A percentile compares a stretch with the other conserved stretches of the same genome.
Evolutionary conservation across 2,797 vertebrate genomes (phyloP).

Genomic region (Gambelia wislizenii): DNA sequence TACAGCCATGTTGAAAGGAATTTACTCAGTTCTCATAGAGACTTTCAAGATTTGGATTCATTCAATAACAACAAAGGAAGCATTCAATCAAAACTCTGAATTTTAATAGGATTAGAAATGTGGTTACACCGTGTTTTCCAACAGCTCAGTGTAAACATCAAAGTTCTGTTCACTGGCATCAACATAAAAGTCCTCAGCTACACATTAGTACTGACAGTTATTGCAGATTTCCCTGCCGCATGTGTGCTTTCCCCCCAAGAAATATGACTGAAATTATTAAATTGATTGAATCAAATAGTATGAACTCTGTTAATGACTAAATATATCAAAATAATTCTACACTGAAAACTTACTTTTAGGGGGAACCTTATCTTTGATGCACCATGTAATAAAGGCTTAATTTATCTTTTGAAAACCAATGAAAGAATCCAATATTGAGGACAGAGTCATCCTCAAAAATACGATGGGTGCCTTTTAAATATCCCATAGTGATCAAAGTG

Average conservation of each 20-base stretch:
- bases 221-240: background rate
- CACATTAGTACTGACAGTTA: background rate
- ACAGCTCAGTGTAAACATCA: slow-evolving; percentile 3
- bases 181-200: background rate
- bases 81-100: slow-evolving; percentile 2
- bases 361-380: background rate
- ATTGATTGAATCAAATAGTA: background rate
- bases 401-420: background rate
- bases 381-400: background rate
- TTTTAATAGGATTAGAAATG: slow-evolving; percentile 1
- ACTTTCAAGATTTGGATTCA: background rate
- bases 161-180: background rate
- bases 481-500: fast-evolving
- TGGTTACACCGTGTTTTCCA: background rate
- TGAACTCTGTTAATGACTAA: background rate
- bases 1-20: background rate
- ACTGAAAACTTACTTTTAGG: background rate
- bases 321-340: background rate
- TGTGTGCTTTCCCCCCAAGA: slow-evolving; percentile 14
- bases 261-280: slow-evolving; percentile 21
- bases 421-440: background rate
- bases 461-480: background rate
- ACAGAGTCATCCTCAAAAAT: background rate
- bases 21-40: background rate
- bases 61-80: slow-evolving; percentile 11